These are phyloP conservation scores for Tenebrosternarchus preto DNA, from an alignment of 2,113 vertebrate genomes.

Conservation along the genomic window DNA sequence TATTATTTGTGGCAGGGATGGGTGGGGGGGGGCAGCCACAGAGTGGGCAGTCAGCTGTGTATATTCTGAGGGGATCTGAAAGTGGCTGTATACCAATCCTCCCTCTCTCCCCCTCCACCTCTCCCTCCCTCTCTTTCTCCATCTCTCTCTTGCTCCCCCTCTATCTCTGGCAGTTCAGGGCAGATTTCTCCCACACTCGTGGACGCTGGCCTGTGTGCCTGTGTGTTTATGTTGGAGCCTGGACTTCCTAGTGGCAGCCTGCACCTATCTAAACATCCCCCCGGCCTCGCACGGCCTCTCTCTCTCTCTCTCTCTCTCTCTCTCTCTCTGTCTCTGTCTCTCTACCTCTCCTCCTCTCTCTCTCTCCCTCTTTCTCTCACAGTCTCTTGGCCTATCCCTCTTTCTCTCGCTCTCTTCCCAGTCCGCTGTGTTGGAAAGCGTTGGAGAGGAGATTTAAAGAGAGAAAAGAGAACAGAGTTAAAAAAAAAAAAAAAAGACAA, in stretches of 20 bases:
- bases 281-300: constrained; percentile 66
- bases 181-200: constrained; percentile 82
- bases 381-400: not conserved
- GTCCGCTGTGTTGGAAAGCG: constrained; percentile 52
- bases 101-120: constrained; percentile 54
- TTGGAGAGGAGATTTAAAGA: constrained; percentile 16
- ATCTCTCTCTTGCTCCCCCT: constrained; percentile 59
- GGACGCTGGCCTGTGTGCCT: constrained; percentile 78
- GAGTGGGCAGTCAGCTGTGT: constrained; percentile 73
- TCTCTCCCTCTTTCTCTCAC: constrained; percentile 1
- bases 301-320: constrained; percentile 21
- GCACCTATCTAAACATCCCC: constrained; percentile 85
- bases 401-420: constrained; percentile 10
- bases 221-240: constrained; percentile 82
- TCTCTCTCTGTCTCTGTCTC: constrained; percentile 34
- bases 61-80: constrained; percentile 72
- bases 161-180: constrained; percentile 68
- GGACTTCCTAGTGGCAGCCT: constrained; percentile 85
- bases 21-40: constrained; percentile 59
- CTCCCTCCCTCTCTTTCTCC: constrained; percentile 59
- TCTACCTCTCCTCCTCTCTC: not conserved
- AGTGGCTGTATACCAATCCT: constrained; percentile 75
- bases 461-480: constrained; percentile 9
- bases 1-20: constrained; percentile 58
- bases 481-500: constrained; percentile 23